phyloP scores from a whole-genome alignment of 2,797 vertebrate genomes.

The Staurois parvus region DNA sequence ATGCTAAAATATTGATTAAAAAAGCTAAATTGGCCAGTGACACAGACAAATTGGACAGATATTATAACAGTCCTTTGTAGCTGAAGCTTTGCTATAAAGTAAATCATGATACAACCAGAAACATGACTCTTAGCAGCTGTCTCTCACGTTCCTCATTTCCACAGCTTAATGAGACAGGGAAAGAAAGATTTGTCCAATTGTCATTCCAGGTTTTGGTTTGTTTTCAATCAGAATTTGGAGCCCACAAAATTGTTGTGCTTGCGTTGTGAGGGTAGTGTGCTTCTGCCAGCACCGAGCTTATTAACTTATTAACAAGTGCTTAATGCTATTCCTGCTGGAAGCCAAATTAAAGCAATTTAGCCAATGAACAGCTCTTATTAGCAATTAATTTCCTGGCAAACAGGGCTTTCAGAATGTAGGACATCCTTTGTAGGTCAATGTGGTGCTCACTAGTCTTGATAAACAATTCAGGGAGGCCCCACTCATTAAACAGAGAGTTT shows the following conservation, averaged over 20 bases:
- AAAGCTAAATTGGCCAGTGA: neutral
- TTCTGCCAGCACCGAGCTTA: conserved; percentile 33
- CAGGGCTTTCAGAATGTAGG: conserved; percentile 33
- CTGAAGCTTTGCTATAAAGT: neutral
- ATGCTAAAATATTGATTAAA: too few species aligned
- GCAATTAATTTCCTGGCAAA: conserved; percentile 52
- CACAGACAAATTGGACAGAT: neutral
- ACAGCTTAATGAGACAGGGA: conserved; percentile 13
- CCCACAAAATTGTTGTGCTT: conserved; percentile 31
- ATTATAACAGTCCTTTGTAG: neutral
- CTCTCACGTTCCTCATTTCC: conserved; percentile 23
- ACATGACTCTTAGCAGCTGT: neutral
- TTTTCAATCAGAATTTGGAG: conserved; percentile 17
- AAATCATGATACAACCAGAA: neutral
- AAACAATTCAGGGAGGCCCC: conserved; percentile 32
- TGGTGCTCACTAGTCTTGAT: conserved; percentile 28
- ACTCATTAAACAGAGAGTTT: conserved; percentile 30
- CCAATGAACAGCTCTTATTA: conserved; percentile 47
- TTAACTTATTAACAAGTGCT: conserved; percentile 50
- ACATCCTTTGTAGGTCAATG: conserved; percentile 46
- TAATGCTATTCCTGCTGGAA: conserved; percentile 48
- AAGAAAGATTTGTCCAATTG: conserved; percentile 16
- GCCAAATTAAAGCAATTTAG: conserved; percentile 48
- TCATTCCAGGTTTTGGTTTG: conserved; percentile 25
- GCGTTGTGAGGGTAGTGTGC: conserved; percentile 8